These are phyloP conservation scores for Lasiurus borealis DNA, from an alignment of 2,113 vertebrate species.

Conservation along the genomic window DNA sequence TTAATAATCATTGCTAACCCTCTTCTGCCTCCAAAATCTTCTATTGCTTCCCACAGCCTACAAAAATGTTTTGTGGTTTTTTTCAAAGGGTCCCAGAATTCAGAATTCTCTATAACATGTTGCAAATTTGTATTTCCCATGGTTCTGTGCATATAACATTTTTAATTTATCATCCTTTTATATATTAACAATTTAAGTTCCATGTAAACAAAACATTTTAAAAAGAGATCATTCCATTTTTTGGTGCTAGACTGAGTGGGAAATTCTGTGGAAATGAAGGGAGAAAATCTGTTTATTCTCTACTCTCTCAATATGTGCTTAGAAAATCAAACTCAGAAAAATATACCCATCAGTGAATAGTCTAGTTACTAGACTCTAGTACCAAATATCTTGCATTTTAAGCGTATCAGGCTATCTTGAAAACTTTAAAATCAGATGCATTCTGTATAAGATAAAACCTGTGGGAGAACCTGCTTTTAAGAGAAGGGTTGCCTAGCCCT, in stretches of 20 bases:
- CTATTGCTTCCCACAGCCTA: not conserved
- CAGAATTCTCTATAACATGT: not conserved
- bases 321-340: constrained; percentile 38
- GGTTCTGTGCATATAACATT: not conserved
- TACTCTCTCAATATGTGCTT: not conserved
- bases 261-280: constrained; percentile 24
- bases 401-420: not conserved
- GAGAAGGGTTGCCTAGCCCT: not conserved
- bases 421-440: not conserved
- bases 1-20: not conserved
- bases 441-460: constrained; percentile 31
- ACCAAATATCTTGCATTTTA: not conserved
- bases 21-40: not conserved
- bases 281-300: not conserved
- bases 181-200: constrained; percentile 41
- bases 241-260: not conserved
- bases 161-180: constrained; percentile 11
- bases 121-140: not conserved
- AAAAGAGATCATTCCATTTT: not conserved
- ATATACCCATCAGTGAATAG: not conserved
- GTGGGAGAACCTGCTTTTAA: not conserved
- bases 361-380: not conserved
- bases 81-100: not conserved
- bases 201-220: constrained; percentile 1
- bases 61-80: not conserved